These are phyloP conservation scores for Gymnocypris eckloni DNA, from an alignment of 2,797 vertebrate genomes.

Conservation along the genomic window DNA sequence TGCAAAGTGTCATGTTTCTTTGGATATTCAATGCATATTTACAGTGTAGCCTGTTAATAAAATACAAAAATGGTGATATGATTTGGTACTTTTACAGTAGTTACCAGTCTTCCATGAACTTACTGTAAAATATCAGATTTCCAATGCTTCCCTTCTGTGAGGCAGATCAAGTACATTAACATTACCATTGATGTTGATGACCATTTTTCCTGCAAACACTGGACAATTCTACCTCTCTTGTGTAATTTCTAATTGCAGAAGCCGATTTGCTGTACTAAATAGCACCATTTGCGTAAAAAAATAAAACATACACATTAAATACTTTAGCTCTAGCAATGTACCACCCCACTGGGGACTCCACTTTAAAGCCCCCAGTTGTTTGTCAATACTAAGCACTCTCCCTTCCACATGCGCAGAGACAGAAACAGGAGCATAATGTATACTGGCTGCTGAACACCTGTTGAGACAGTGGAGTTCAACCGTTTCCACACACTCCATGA, in stretches of 20 bases:
- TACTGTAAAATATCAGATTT: slow-evolving; percentile 12
- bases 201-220: not conserved
- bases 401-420: not conserved
- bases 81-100: not conserved
- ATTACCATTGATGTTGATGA: not conserved
- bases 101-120: not conserved
- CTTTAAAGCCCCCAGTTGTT: slow-evolving; percentile 5
- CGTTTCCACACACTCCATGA: not conserved
- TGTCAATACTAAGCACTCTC: not conserved
- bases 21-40: no score
- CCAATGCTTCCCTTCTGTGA: not conserved
- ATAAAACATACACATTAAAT: not conserved
- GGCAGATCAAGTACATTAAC: not conserved
- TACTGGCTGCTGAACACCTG: not conserved
- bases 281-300: not conserved
- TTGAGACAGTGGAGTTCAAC: not conserved
- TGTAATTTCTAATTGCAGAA: not conserved
- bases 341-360: not conserved
- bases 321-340: not conserved
- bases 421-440: not conserved
- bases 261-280: not conserved
- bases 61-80: not conserved
- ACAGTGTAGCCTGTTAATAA: not conserved
- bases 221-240: not conserved
- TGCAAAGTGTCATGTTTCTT: no score